Percentiles rank a stretch among this genome's conserved stretches.
Conservation (phyloP, 2,113 vertebrate genomes). For the Aphelocoma coerulescens region DNA sequence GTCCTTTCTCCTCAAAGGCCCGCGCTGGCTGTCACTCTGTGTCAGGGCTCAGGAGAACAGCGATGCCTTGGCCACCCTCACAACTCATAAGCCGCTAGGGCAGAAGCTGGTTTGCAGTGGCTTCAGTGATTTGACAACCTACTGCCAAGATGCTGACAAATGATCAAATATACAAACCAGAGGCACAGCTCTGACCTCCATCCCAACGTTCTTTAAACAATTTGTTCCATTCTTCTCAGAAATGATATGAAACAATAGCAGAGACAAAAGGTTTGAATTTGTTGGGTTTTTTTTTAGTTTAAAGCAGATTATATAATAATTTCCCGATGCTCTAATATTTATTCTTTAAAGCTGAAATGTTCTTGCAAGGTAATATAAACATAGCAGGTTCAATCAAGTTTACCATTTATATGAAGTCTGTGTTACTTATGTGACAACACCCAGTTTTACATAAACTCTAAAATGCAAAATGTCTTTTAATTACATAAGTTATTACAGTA, state of each 20-base stretch:
- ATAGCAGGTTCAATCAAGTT: neutral
- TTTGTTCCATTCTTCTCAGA: neutral
- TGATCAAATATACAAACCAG: neutral
- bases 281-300: neutral
- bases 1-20: neutral
- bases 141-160: neutral
- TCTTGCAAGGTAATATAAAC: conserved; percentile 2
- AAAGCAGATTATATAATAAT: neutral
- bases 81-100: accelerated
- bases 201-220: neutral
- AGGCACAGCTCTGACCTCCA: neutral
- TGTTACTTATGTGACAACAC: neutral
- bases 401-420: neutral
- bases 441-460: neutral
- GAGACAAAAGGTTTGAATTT: neutral
- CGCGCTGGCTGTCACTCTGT: accelerated
- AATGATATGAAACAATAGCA: neutral
- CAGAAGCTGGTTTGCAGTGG: neutral
- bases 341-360: neutral
- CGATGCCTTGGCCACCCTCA: accelerated
- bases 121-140: neutral
- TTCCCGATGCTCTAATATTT: neutral
- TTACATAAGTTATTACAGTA: conserved; percentile 55
- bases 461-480: conserved; percentile 24
- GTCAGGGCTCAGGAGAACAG: neutral